Conservation (phyloP, 2,888 invertebrate genomes). For the Tethea ocularis region DNA sequence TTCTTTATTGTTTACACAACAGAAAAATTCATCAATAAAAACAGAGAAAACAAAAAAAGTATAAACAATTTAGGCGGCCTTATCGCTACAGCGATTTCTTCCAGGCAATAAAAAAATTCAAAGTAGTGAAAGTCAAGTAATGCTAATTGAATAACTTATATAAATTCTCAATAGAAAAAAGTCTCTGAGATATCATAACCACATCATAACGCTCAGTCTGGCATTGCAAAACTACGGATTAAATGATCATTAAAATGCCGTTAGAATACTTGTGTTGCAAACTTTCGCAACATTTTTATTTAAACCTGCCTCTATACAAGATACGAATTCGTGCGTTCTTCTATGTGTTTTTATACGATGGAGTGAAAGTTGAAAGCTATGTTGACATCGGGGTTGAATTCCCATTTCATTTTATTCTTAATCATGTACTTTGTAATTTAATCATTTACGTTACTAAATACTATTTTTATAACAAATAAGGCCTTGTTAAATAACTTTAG, state of each 20-base stretch:
- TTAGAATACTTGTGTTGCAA: not conserved
- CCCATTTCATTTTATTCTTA: not conserved
- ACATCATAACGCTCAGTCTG: not conserved
- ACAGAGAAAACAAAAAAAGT: no score
- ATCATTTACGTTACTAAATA: no score
- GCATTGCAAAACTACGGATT: conserved; percentile 5
- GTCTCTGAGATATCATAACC: not conserved
- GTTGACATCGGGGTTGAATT: conserved; percentile 1
- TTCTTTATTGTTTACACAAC: no score
- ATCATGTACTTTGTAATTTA: no score
- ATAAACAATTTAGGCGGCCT: no score
- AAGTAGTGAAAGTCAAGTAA: no score
- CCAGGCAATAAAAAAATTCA: no score
- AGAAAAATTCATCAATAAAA: no score
- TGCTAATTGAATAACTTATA: no score
- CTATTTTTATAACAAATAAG: no score
- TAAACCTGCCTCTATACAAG: not conserved
- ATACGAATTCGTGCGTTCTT: not conserved
- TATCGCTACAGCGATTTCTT: no score
- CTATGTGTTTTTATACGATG: not conserved
- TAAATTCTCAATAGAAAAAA: not conserved
- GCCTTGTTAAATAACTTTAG: no score
- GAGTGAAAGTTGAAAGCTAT: conserved; percentile 13
- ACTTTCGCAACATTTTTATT: conserved; percentile 11
- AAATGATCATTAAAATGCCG: conserved; percentile 8